These are phyloP conservation scores for Boulengeromyrus knoepffleri DNA, from an alignment of 2,113 vertebrate species.

Conservation along the genomic window DNA sequence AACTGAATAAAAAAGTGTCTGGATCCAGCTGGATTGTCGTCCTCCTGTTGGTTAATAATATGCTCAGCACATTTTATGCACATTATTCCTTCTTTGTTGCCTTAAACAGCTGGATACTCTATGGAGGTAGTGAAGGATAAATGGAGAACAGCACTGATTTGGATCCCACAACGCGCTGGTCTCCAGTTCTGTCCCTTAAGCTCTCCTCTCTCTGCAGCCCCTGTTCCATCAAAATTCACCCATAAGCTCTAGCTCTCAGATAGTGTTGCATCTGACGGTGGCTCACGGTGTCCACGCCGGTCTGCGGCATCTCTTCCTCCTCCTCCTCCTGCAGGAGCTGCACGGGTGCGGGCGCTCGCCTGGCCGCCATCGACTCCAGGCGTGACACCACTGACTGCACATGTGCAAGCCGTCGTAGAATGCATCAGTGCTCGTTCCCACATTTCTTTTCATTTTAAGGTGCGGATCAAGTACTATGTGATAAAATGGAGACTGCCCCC, in stretches of 20 bases:
- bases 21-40: not conserved
- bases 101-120: not conserved
- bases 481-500: not conserved
- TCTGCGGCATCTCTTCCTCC: constrained; percentile 36
- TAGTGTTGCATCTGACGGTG: not conserved
- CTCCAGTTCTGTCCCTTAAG: not conserved
- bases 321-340: constrained; percentile 60
- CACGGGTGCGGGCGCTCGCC: constrained; percentile 59
- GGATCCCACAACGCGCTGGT: not conserved
- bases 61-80: not conserved
- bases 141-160: not conserved
- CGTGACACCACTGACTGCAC: constrained; percentile 64
- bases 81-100: not conserved
- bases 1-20: not conserved
- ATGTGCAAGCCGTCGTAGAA: not conserved
- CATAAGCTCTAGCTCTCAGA: not conserved
- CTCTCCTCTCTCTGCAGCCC: not conserved
- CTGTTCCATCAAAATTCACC: not conserved
- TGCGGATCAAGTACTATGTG: not conserved
- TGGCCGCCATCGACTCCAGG: constrained; percentile 73
- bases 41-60: not conserved
- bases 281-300: constrained; percentile 63
- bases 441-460: not conserved
- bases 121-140: not conserved
- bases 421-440: not conserved